phyloP scores from a whole-genome alignment of 2,797 vertebrate genomes.

The Bryconaethiops microstoma region DNA sequence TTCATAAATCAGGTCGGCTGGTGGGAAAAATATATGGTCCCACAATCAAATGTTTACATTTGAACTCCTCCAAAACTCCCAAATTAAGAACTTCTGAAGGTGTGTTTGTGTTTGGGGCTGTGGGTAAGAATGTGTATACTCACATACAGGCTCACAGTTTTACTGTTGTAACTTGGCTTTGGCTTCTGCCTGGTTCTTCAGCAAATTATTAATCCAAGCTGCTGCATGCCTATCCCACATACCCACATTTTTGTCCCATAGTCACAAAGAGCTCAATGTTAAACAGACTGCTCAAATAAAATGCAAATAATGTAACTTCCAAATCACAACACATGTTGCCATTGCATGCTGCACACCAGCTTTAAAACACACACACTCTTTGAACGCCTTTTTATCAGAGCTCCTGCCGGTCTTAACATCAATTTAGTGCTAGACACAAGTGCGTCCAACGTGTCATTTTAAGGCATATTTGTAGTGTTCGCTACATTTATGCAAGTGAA shows the following conservation, averaged over 20 bases:
- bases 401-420: constrained; percentile 16
- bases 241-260: background rate
- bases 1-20: too few species aligned
- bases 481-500: constrained; percentile 9
- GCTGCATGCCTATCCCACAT: constrained; percentile 31
- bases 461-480: background rate
- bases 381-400: background rate
- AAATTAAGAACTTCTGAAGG: background rate
- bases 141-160: background rate
- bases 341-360: background rate
- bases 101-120: background rate
- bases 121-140: background rate
- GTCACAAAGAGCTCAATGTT: constrained; percentile 9
- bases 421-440: background rate
- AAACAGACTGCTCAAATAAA: background rate
- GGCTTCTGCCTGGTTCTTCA: constrained; percentile 49
- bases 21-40: background rate
- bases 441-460: background rate
- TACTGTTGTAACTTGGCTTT: constrained; percentile 13
- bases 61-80: background rate
- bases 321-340: background rate
- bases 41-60: constrained; percentile 40
- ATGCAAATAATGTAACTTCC: background rate
- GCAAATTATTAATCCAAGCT: constrained; percentile 51
- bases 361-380: background rate